Base-by-base conservation (phyloP, 2,113 vertebrate species). In the Brachyhypopomus gauderio region DNA sequence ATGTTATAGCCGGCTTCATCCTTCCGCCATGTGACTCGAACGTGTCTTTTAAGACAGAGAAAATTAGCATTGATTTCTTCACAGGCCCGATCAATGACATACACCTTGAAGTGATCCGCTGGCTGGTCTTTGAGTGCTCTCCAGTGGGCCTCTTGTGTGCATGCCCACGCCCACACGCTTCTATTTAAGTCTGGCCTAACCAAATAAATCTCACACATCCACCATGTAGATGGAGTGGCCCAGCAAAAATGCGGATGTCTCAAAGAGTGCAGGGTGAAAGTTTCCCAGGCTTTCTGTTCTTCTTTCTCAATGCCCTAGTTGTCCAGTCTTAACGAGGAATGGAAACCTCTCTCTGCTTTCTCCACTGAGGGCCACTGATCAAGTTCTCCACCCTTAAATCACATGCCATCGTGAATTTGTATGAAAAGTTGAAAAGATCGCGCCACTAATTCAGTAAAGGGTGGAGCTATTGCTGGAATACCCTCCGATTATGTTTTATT, bases 51-150 rank as follows among this genome's bases (percentile, higher is more conserved):
- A 76, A 72, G 73, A 83, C 45, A 27, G 72, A 82, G 76, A 84
- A 80, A 84, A 84, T 86, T 82, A 82, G 56, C 77, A 86, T 86
- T 71, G 85, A 84, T 86, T 82, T 86, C 41, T 63, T 58, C 63
- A 16, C 72, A 38, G 48, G 23, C 70, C 73, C 77, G 63, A 82
- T 84, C 85, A 82, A 86, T 84, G 11, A 11, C 27, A 72, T 77
- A 71, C 67, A 77, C 79, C 56, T 60, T 60, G n/a, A 23, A 72
- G 45, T 70, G 59, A 76, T 84, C 75, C 34, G 60, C 58, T 75
- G 72, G 22, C 20, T 72, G 30, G 60, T 70, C 45, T 58, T 66
- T 79, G 72, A 60, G 4, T 59, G 64, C 23, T 74, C 45, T 66
- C 71, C 27, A 69, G 22, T 59, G 63, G 36, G 59, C 36, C 63